Base-by-base conservation (phyloP, 2,113 vertebrate species). In the Cromileptes altivelis region DNA sequence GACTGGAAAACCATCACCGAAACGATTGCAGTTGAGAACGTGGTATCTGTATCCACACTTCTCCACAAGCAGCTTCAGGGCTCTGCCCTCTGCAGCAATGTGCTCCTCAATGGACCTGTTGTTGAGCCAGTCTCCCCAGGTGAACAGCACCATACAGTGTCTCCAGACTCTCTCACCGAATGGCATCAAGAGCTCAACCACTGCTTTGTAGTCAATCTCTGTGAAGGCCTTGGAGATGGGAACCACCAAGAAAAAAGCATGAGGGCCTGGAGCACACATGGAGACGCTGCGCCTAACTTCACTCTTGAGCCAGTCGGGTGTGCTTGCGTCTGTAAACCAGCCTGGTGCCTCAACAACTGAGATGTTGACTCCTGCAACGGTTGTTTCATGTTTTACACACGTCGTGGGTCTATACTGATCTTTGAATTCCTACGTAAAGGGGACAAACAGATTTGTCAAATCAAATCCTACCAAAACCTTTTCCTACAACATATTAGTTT, bases 111-210 rank as follows among this genome's bases (percentile, higher is more conserved):
- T 42, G 56, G 45, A 45, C 13, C 63, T 75, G 13, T 69, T 1
- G 1, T 8, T 61, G 55, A 81, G 63, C 80, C 63, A 81, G 63
- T 81, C 80, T 45, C 6, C 45, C 70, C 71, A 81, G 4, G 63
- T 75, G 45, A 81, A 81, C 12, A 81, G 56, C 23, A 75, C 42
- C 55, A 81, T 50, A 49, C 80, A 75, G 45, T 75, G 56, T 53
- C 71, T 81, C 80, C 80, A 81, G 30, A 75, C 71, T 15, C n/a
- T 27, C 63, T 81, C 80, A 8, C 80, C 40, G 0, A 81, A 75
- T 75, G 62, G 80, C 62, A n/a, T n/a, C 71, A 81, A 53, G 42
- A 69, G n/a, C 12, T 75, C 71, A 0, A 56, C n/a, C 17, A 55
- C 2, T 61, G 33, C 47, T 25, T 18, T 61, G 17, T 14, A 49